phyloP scores from a whole-genome alignment of 2,113 vertebrate genomes.

The Syngnathus floridae region DNA sequence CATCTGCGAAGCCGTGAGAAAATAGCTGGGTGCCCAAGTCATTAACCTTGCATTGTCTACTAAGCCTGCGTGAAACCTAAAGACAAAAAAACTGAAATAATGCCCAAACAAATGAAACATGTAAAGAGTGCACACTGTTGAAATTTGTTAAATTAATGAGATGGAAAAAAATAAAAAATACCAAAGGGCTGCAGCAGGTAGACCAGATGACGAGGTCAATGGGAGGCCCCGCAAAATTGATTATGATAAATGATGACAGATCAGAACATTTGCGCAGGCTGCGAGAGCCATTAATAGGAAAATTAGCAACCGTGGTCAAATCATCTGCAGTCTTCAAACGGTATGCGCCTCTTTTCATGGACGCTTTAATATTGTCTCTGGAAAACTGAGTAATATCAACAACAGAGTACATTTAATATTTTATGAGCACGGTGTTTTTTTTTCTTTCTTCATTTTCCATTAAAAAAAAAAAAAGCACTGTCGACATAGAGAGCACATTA shows the following conservation, averaged over 20 bases:
- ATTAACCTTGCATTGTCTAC: conserved; percentile 61
- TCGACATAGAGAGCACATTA: conserved; percentile 15
- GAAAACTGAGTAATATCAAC: conserved; percentile 2
- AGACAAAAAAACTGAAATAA: conserved; percentile 35
- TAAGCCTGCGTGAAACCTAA: conserved; percentile 35
- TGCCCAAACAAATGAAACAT: conserved; percentile 71
- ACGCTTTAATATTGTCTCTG: conserved; percentile 4
- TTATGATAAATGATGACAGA: conserved; percentile 76
- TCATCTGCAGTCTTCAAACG: conserved; percentile 48
- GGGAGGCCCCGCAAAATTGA: conserved; percentile 74
- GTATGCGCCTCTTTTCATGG: conserved; percentile 23
- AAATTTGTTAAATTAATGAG: conserved; percentile 83
- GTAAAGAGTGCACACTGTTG: conserved; percentile 76
- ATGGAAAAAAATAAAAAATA: conserved; percentile 74
- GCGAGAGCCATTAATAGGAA: conserved; percentile 59
- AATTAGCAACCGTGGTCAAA: conserved; percentile 52
- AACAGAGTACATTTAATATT: conserved; percentile 2
- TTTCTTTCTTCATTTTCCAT: conserved; percentile 5
- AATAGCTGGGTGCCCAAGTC: conserved; percentile 21
- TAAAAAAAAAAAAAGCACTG: conserved; percentile 23
- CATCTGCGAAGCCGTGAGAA: conserved; percentile 1
- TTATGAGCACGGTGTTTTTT: neutral
- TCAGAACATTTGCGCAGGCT: conserved; percentile 53
- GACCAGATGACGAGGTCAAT: conserved; percentile 77
- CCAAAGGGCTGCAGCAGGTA: conserved; percentile 71